A percentile compares a stretch with the other conserved stretches of the same genome.
These are phyloP conservation scores for Scolanthus callimorphus DNA, from an alignment of 92 coral and sea anemone genomes.

Conservation along the genomic window DNA sequence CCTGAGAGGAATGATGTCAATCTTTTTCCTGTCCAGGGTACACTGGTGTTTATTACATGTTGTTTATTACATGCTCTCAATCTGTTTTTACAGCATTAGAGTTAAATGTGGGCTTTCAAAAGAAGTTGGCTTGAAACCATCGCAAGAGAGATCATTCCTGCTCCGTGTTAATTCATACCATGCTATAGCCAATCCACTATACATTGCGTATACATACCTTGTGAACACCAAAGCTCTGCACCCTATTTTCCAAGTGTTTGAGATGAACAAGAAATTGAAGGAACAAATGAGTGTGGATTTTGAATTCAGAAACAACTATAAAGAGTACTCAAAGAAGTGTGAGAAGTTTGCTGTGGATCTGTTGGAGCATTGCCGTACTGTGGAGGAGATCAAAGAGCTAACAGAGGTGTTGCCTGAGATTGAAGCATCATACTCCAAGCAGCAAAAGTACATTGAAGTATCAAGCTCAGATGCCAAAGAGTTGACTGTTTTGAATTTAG, in stretches of 20 bases:
- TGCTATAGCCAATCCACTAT: constrained; percentile 56
- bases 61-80: no score
- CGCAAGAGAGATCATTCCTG: constrained; percentile 13
- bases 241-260: constrained; percentile 35
- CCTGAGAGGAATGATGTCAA: no score
- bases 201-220: constrained; percentile 35
- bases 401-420: constrained; percentile 31
- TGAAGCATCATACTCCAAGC: not conserved
- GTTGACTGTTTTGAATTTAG: constrained; percentile 36
- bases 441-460: constrained; percentile 20
- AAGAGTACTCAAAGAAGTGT: constrained; percentile 28
- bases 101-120: no score
- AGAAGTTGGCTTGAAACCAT: not conserved
- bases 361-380: constrained; percentile 52
- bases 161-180: constrained; percentile 48
- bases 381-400: constrained; percentile 44
- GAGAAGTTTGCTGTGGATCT: constrained; percentile 50
- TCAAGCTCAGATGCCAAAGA: constrained; percentile 18
- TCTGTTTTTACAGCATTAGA: no score
- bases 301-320: constrained; percentile 50
- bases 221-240: constrained; percentile 29
- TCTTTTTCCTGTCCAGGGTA: not conserved
- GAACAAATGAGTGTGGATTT: constrained; percentile 19
- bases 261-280: constrained; percentile 25
- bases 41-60: not conserved